Evolutionary conservation across 2,888 invertebrate species (phyloP), one percentile per base, ranked within the genome.

Genomic region (Hyppa rectilinea): DNA sequence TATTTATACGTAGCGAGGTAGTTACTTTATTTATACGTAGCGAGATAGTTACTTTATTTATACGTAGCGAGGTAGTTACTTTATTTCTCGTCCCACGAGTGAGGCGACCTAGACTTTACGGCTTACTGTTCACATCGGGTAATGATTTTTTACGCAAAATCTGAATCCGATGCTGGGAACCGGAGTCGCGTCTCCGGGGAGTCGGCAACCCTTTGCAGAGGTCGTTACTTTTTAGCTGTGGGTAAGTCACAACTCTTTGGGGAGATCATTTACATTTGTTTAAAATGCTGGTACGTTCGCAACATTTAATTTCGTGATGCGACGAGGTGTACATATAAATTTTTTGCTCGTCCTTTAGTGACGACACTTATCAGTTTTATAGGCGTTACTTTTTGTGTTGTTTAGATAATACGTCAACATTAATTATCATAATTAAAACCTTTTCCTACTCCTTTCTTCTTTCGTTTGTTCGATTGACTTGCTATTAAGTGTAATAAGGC

Each of bases 151-250:
- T 81, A 85, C 76, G 85, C 82, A 85, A 87, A 81, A 82, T 82
- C 83, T 81, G 86, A 87, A 87, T 85, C 83, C 85, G 87, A 83
- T 84, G 78, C 80, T 83, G 73, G 85, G 83, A 85, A 87, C 84
- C 80, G 82, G 82, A 82, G 78, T 87, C 83, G 77, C 84, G 83
- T 87, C 80, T 89, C 87, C 59, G 71, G 89, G 85, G 90, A 88
- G 53, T 52, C 78, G 74, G 81, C 82, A 83, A 85, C 89, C 87
- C 84, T 87, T 90, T 86, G 85, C 87, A 84, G 83, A 87, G 84
- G 85, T 84, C 86, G 86, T 89, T 88, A 87, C 87, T 88, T 89
- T 85, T 88, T 88, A 87, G 87, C 85, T 85, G 84, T 75, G 85
- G 84, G 85, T 85, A 85, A 82, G 85, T 85, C 85, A 84, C 83